Base-by-base conservation (phyloP, 2,888 invertebrate genomes). In the Plebejus argus region DNA sequence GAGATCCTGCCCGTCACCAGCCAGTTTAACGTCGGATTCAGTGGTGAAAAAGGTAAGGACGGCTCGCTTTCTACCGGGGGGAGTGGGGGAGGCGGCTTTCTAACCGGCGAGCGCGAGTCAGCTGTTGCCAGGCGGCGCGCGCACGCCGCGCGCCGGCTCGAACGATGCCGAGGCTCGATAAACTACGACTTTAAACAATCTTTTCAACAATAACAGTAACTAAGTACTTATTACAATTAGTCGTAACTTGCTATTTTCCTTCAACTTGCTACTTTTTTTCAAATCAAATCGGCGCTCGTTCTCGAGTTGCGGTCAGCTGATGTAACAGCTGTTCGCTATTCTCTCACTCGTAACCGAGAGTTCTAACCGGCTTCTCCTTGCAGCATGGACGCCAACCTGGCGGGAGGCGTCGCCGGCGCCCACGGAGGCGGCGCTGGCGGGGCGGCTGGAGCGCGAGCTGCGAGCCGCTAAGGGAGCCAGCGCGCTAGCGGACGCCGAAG, bases 401-500 rank as follows among this genome's bases (percentile, higher is more conserved):
- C 88, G 92, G 82, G 93, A 93, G 80, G 91, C 90, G 82, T 88
- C 92, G 86, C 93, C 95, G 88, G 91, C 95, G 81, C 94, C 95
- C 86, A 94, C 95, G 86, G 95, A 96, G 82, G 94, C 95, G 88
- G 96, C 96, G 84, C 93, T 98, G 87, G 96, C 97, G 76, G 95
- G 95, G 86, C 95, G 97, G 84, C 95, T 98, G 83, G 97, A 98
- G 92, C 94, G 96, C 79, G 97, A 97, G 88, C 92, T 98, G 81
- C 95, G 97, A 79, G 96, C 96, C 82, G 98, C 98, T 70, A 97
- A 98, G 90, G 95, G 96, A 81, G 96, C 96, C 84, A 95, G 95
- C 84, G 97, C 97, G 89, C 92, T 98, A 83, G 96, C 97, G 78
- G 96, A 97, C 86, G 98, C 97, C 33, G 98, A 98, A 92, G 97